Base-by-base conservation (phyloP, 2,888 invertebrate genomes). In the Baccha elongata region DNA sequence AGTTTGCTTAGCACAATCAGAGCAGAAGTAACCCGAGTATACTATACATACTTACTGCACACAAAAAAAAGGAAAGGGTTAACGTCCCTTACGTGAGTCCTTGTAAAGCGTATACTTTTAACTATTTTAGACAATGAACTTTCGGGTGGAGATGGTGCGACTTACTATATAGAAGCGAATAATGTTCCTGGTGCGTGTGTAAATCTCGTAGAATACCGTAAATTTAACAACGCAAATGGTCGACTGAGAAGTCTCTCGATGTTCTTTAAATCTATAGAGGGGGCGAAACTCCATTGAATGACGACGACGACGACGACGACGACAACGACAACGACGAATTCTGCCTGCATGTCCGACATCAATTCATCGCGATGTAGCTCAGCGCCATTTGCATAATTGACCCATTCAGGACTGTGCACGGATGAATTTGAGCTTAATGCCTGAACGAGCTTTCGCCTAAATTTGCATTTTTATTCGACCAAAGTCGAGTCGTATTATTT, bases 341-440 rank as follows among this genome's bases (percentile, higher is more conserved):
- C 87, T 85, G 87, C 87, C 44, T 76, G 87, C 89, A 88, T 76
- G 87, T 85, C 89, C 86, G 87, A 87, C 88, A 88, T 81, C 75
- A 81, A 81, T 81, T 81, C 81, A 81, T 81, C 81, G 81, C 76
- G 67, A 75, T 81, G 69, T 81, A 76, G 67, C 72, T 84, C 85
- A 81, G 85, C 76, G 85, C 42, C 86, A 89, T 89, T 89, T 88
- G 88, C 89, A 89, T 89, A 89, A 89, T 89, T 89, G 89, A 89
- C 89, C 89, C 89, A 89, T 89, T 86, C 84, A 87, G 87, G 88
- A 88, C 81, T 81, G 81, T 81, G 81, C 81, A 81, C 76, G 81
- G 81, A 88, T 88, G 88, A 88, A 88, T 88, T 88, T 88, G 87
- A 87, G 88, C 89, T 88, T 88, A 60, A 88, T 88, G 88, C 88